Evolutionary conservation across 2,113 vertebrate genomes (phyloP).

Genomic region (Macrotis lagotis): DNA sequence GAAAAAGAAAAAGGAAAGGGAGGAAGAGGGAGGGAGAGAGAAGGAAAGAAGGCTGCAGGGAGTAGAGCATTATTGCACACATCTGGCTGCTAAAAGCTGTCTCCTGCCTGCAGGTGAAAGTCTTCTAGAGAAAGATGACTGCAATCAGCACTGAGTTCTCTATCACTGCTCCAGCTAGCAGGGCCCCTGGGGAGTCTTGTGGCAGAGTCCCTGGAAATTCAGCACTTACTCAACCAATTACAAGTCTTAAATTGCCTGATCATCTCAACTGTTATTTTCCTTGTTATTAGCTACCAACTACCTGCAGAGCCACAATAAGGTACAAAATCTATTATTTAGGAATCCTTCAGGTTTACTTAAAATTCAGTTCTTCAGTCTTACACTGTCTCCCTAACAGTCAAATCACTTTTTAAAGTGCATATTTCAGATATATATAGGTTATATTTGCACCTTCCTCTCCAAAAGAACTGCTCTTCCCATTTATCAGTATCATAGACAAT

Average conservation of each 20-base stretch:
- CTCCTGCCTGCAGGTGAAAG: background rate
- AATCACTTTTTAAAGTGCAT: background rate
- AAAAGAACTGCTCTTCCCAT: background rate
- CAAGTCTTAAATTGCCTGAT: constrained; percentile 25
- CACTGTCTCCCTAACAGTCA: background rate
- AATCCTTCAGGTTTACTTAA: constrained; percentile 14
- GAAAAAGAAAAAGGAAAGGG: background rate
- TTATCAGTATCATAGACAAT: background rate
- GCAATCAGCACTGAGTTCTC: background rate
- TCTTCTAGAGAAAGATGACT: background rate
- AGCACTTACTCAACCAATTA: constrained; percentile 24
- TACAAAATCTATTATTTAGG: background rate
- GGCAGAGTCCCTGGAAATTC: background rate
- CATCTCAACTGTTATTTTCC: background rate
- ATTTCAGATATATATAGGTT: background rate
- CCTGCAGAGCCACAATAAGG: background rate
- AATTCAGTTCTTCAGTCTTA: background rate
- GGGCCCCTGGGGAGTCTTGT: background rate
- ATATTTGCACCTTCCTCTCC: background rate
- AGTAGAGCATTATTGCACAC: background rate
- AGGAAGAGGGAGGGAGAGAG: background rate
- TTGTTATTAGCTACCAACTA: constrained; percentile 19
- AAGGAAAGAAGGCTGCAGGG: background rate
- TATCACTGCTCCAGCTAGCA: background rate
- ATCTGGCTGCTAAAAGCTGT: background rate